Conservation (phyloP, 2,797 vertebrate genomes). For the Neoniphon sammara region DNA sequence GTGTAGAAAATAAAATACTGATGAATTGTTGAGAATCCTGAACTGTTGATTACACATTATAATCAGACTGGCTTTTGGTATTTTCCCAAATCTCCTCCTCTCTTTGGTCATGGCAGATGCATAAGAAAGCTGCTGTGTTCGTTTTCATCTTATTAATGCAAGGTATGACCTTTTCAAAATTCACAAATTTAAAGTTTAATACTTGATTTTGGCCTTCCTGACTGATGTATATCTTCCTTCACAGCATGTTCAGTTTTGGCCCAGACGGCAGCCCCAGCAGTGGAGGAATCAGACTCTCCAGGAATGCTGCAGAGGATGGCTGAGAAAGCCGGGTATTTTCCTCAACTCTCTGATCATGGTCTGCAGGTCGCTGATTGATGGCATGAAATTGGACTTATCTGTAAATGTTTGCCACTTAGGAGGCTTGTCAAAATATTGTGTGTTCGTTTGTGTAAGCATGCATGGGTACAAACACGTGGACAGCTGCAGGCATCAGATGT, state of each 20-base stretch:
- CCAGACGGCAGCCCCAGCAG: neutral
- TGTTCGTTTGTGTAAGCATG: slow-evolving; percentile 14
- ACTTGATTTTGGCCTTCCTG: neutral
- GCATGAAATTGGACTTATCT: neutral
- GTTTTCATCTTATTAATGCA: slow-evolving; percentile 68
- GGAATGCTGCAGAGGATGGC: slow-evolving; percentile 61
- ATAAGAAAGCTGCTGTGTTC: slow-evolving; percentile 44
- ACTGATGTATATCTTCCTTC: slow-evolving; percentile 15
- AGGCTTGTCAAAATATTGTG: slow-evolving; percentile 1
- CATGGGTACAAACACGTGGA: no score
- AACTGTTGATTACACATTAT: no score
- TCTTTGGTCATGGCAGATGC: slow-evolving; percentile 57
- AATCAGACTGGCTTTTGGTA: no score
- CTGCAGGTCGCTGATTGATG: neutral
- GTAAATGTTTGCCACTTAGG: slow-evolving; percentile 20
- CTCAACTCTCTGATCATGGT: rapidly evolving
- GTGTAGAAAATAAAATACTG: neutral
- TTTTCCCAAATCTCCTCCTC: slow-evolving; percentile 3
- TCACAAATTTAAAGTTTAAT: neutral
- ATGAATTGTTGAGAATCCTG: no score
- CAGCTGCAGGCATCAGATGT: no score
- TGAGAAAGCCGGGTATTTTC: slow-evolving; percentile 58
- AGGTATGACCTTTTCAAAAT: slow-evolving; percentile 60
- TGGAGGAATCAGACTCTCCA: slow-evolving; percentile 15
- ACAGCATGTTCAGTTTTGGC: slow-evolving; percentile 65